phyloP scores from a whole-genome alignment of 2,113 vertebrate genomes.

The Echinops telfairi region DNA sequence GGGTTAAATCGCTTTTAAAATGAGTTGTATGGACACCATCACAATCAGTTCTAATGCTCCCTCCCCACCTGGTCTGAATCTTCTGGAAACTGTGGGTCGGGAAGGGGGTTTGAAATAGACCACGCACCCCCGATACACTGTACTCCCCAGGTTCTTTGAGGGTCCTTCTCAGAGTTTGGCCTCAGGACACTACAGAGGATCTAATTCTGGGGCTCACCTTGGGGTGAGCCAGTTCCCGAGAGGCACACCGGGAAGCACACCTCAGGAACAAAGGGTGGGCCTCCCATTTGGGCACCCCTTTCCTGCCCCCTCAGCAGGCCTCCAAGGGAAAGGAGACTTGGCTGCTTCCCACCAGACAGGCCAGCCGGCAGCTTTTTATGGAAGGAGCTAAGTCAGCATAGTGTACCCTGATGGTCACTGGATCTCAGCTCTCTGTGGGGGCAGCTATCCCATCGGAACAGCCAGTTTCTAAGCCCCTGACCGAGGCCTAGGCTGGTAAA shows the following conservation, averaged over 20 bases:
- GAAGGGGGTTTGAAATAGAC: background rate
- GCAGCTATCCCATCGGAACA: background rate
- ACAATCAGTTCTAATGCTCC: too few species aligned
- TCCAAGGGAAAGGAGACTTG: background rate
- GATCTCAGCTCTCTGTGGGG: background rate
- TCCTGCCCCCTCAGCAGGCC: slow-evolving; percentile 2
- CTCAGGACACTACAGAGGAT: background rate
- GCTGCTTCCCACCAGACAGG: slow-evolving; percentile 3
- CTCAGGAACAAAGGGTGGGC: slow-evolving; percentile 23
- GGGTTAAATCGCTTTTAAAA: too few species aligned
- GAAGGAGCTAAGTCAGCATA: slow-evolving; percentile 45
- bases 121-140: background rate
- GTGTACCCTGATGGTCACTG: background rate
- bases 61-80: background rate
- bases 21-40: too few species aligned
- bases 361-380: slow-evolving; percentile 30
- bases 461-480: background rate
- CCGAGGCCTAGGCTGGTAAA: background rate
- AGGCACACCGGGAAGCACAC: background rate
- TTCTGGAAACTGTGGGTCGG: background rate
- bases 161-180: background rate
- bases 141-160: background rate
- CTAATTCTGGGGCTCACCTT: background rate
- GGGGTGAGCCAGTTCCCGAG: background rate
- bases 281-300: background rate